phyloP scores from a whole-genome alignment of 2,888 invertebrate species.

The Eilema sororculum region DNA sequence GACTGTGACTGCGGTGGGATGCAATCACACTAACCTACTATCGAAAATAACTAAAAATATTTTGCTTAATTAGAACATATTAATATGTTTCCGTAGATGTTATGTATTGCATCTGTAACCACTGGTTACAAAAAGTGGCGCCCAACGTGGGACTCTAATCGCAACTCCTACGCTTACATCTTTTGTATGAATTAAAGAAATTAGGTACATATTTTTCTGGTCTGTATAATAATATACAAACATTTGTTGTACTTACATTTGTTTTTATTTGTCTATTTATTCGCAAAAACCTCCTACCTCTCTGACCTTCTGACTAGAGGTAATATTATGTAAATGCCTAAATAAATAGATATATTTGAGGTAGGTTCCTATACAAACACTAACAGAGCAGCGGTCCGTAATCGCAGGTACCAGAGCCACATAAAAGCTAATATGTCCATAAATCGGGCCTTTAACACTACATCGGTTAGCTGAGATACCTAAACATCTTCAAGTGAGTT shows the following conservation, averaged over 20 bases:
- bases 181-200: background rate
- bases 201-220: background rate
- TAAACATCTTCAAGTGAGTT: constrained; percentile 20
- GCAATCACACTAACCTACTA: no score
- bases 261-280: background rate
- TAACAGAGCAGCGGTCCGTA: constrained; percentile 40
- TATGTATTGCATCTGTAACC: background rate
- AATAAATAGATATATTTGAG: constrained; percentile 20
- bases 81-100: background rate
- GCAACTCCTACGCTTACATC: no score
- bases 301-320: background rate
- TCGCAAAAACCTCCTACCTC: background rate
- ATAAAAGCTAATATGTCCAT: constrained; percentile 64
- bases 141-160: background rate
- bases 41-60: background rate
- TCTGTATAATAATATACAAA: no score
- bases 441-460: constrained; percentile 57
- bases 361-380: constrained; percentile 32
- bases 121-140: background rate
- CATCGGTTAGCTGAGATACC: constrained; percentile 34
- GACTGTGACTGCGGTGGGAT: no score
- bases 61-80: background rate
- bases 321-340: constrained; percentile 1
- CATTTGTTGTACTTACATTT: background rate
- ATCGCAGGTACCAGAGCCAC: constrained; percentile 61